A percentile compares a stretch with the other conserved stretches of the same genome.
Evolutionary conservation across 1,140 invertebrate species (phyloP).

Genomic region (Cydia pomonella): DNA sequence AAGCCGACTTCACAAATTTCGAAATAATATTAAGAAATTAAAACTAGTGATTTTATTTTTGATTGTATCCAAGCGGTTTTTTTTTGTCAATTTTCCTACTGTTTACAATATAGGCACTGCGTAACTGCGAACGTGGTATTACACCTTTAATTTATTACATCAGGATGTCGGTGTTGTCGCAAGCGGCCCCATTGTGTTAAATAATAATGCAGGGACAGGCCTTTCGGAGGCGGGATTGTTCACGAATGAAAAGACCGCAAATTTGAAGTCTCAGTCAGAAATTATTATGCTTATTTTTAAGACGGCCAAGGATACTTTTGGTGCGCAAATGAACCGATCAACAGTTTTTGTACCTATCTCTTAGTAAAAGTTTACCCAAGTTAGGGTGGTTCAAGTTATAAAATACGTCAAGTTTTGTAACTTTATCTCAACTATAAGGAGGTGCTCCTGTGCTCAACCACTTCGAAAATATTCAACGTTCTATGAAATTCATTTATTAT

Average conservation of each 20-base stretch:
- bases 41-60: no score
- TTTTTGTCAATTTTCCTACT: not conserved
- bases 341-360: no score
- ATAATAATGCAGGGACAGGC: slow-evolving; percentile 15
- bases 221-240: not conserved
- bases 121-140: slow-evolving; percentile 14
- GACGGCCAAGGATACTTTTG: not conserved
- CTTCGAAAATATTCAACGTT: no score
- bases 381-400: no score
- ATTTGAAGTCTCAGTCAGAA: slow-evolving; percentile 7
- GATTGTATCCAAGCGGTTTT: not conserved
- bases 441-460: no score
- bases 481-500: no score
- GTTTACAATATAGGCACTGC: not conserved
- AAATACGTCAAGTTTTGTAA: no score
- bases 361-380: no score
- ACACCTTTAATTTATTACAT: slow-evolving; percentile 30
- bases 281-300: not conserved
- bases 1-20: no score
- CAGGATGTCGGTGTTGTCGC: slow-evolving; percentile 17
- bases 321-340: no score
- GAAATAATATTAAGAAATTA: no score
- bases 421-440: no score
- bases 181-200: slow-evolving; percentile 17
- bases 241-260: not conserved